Percentiles rank a stretch among this genome's conserved stretches.
These are phyloP conservation scores for Musca vetustissima DNA, from an alignment of 1,140 invertebrate species.

Conservation along the genomic window DNA sequence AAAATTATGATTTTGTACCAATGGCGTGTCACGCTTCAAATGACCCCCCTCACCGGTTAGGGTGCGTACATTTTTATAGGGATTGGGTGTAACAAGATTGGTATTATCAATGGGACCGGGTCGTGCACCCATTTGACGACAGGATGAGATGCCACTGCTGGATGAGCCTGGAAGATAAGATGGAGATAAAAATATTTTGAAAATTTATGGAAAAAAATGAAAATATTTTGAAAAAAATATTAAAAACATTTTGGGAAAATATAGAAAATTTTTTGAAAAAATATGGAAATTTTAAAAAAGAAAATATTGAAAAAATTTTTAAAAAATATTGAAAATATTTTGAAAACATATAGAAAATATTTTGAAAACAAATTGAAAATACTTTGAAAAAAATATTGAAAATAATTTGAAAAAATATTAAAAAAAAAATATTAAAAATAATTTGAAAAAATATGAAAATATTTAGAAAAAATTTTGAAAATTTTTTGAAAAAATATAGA, in stretches of 20 bases:
- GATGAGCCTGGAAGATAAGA: slow-evolving; percentile 55
- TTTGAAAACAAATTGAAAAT: too few species aligned
- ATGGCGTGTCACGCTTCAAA: slow-evolving; percentile 68
- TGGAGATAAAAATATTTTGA: neutral
- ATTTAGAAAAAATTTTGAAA: too few species aligned
- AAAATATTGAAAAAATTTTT: too few species aligned
- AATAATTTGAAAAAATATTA: too few species aligned
- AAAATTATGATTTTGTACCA: slow-evolving; percentile 77
- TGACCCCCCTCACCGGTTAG: slow-evolving; percentile 86
- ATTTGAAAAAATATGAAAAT: too few species aligned
- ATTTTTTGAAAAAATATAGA: too few species aligned
- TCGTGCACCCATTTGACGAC: slow-evolving; percentile 50
- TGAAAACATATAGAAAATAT: too few species aligned
- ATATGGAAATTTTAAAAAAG: too few species aligned
- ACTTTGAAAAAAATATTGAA: neutral
- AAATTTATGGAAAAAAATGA: neutral
- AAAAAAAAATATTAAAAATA: too few species aligned
- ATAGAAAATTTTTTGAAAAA: too few species aligned
- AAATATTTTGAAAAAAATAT: neutral
- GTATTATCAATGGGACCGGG: slow-evolving; percentile 81
- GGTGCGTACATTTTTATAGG: slow-evolving; percentile 64
- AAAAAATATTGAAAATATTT: too few species aligned
- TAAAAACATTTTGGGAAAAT: too few species aligned
- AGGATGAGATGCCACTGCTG: slow-evolving; percentile 62
- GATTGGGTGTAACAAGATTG: slow-evolving; percentile 64